Evolutionary conservation across 2,888 invertebrate species (phyloP).

Genomic region (Kuschelorhynchus macadamiae): DNA sequence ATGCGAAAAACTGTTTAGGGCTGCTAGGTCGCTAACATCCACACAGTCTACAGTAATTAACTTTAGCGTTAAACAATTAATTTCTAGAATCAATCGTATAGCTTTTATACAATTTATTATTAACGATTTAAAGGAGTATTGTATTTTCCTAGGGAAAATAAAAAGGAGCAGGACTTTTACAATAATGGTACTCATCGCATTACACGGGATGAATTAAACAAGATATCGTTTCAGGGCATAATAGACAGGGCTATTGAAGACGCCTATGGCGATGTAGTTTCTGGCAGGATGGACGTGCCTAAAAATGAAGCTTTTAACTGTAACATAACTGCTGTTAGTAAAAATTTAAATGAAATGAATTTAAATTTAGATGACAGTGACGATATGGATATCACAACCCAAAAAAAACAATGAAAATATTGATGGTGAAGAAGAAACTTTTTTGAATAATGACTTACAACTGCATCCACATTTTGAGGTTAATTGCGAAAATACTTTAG

Average conservation of each 20-base stretch:
- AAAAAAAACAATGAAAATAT: slow-evolving; percentile 2
- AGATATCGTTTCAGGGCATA: neutral
- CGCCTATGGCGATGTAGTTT: slow-evolving; percentile 8
- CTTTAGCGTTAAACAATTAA: slow-evolving; percentile 3
- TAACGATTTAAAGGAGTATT: slow-evolving; percentile 5
- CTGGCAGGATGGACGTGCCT: neutral
- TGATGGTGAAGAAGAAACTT: slow-evolving; percentile 9
- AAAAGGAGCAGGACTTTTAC: neutral
- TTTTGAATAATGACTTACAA: slow-evolving; percentile 12
- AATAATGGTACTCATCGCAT: neutral
- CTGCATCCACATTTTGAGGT: neutral
- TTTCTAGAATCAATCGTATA: slow-evolving; percentile 6
- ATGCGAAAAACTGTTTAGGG: slow-evolving; percentile 9
- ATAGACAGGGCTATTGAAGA: slow-evolving; percentile 5
- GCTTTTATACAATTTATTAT: slow-evolving; percentile 9
- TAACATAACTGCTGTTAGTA: no score
- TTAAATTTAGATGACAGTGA: no score
- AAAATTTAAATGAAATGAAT: no score
- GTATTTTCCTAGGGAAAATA: slow-evolving; percentile 1
- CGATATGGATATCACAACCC: neutral
- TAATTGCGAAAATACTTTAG: neutral
- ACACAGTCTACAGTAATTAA: slow-evolving; percentile 9
- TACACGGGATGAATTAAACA: slow-evolving; percentile 2
- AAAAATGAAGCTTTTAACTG: neutral
- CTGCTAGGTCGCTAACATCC: slow-evolving; percentile 6